Base-by-base conservation (phyloP, 1,140 invertebrate genomes). In the Eueides isabella region DNA sequence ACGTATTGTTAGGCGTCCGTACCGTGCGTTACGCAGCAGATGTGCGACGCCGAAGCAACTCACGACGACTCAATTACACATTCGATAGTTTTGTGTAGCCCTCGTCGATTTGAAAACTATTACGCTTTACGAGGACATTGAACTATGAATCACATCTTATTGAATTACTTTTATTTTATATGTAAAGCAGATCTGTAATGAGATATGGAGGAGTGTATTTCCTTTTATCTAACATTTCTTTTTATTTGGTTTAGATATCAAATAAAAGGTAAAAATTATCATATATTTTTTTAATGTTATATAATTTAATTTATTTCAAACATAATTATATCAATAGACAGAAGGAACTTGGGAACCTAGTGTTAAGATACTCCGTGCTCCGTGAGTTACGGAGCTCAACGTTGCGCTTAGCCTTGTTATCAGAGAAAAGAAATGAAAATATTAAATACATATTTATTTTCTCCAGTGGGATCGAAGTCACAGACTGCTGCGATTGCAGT, bases 61-160 rank as follows among this genome's bases (percentile, higher is more conserved):
- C 90, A 91, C 84, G 80, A 91, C 88, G 88, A 88, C 90, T 92
- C 90, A 89, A 92, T 91, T 92, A 91, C 90, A 90, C 83, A 90
- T 90, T 92, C 87, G 88, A 92, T 87, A 89, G 87, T 88, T 89
- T 88, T 85, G 81, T 72, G 70, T 71, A 79, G 67, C 80, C 78
- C 79, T 77, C 79, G 78, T 80, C 83, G 81, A 89, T 85, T 79
- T 71, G 69, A 85, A 85, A 85, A 85, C 86, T 80, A 88, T 86
- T 83, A 83, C 76, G 67, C 65, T 85, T 82, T 83, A 84, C 70
- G 80, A 75, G 86, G 78, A 63, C 83, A 64, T 83, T 84, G 84
- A 89, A 88, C 88, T 76, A 61, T 68, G 62, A 70, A 64, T 67
- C 44, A 62, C 19, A 55, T 33, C 61, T 70, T 61, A 63, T 70